phyloP scores from a whole-genome alignment of 2,113 vertebrate genomes.

The Cyanistes caeruleus region DNA sequence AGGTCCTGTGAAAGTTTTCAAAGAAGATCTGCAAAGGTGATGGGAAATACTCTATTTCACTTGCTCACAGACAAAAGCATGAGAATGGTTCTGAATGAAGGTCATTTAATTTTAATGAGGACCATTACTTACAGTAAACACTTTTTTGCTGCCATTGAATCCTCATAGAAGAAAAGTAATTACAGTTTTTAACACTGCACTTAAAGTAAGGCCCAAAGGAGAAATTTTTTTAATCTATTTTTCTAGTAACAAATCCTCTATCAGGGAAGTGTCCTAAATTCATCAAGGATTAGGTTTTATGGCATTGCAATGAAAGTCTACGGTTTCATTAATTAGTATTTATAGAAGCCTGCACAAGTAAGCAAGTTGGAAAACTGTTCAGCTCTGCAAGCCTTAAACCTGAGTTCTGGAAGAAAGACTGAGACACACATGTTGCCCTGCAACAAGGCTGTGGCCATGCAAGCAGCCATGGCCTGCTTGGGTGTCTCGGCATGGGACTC shows the following conservation, averaged over 20 bases:
- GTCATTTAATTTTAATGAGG: background rate
- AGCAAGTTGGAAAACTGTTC: background rate
- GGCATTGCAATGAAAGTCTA: background rate
- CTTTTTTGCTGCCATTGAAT: background rate
- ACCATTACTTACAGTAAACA: background rate
- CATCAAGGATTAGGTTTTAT: background rate
- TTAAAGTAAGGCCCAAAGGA: background rate
- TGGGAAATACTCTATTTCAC: background rate
- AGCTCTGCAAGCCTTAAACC: background rate
- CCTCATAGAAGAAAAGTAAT: background rate
- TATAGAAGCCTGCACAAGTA: background rate
- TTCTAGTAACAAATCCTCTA: background rate
- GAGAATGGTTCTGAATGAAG: background rate
- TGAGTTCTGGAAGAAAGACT: background rate
- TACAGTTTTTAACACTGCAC: background rate
- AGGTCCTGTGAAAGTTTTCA: background rate
- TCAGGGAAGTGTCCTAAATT: background rate
- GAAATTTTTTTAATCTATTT: background rate
- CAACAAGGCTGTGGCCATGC: accelerated
- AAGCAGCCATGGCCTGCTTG: accelerated
- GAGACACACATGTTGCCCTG: accelerated
- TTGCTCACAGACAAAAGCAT: background rate
- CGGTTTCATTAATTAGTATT: background rate
- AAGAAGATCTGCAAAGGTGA: background rate
- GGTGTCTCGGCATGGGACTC: accelerated